Percentiles rank a stretch among this genome's conserved stretches.
phyloP scores from a whole-genome alignment of 2,888 invertebrate species.

The Phaonia tiefii region DNA sequence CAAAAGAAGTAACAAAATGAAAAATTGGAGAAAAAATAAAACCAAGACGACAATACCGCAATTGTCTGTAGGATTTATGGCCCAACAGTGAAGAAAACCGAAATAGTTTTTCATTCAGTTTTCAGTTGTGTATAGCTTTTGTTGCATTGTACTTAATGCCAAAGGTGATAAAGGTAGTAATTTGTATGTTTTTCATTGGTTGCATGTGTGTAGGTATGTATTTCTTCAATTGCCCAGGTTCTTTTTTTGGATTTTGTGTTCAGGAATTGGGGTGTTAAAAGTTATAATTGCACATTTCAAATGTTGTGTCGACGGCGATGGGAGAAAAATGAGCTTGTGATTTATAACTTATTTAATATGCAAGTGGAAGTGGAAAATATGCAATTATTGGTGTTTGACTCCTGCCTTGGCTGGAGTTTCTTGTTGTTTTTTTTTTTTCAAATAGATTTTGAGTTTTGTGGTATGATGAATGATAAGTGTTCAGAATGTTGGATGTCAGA shows the following conservation, averaged over 20 bases:
- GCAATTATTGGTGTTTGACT: slow-evolving; percentile 27
- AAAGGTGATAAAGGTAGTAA: slow-evolving; percentile 48
- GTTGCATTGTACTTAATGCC: slow-evolving; percentile 24
- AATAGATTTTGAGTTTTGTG: no score
- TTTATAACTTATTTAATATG: slow-evolving; percentile 43
- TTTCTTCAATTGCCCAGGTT: no score
- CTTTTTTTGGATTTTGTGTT: no score
- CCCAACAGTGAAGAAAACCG: not conserved
- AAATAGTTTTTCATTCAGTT: not conserved
- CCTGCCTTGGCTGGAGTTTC: no score
- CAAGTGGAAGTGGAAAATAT: not conserved
- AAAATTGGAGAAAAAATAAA: slow-evolving; percentile 7
- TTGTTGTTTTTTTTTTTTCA: no score
- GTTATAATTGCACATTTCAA: slow-evolving; percentile 45
- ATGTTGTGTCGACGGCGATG: not conserved
- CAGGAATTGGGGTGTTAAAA: slow-evolving; percentile 38
- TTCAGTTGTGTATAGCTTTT: not conserved
- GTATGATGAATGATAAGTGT: no score
- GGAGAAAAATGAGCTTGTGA: slow-evolving; percentile 36
- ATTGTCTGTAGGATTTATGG: slow-evolving; percentile 40
- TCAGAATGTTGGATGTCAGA: no score
- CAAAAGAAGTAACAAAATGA: slow-evolving; percentile 14
- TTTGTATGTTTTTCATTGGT: slow-evolving; percentile 39
- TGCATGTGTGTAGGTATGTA: no score
- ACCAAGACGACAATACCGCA: slow-evolving; percentile 15